Evolutionary conservation across 2,797 vertebrate genomes (phyloP), one percentile per base, ranked within the genome.

Genomic region (Lates japonicus): DNA sequence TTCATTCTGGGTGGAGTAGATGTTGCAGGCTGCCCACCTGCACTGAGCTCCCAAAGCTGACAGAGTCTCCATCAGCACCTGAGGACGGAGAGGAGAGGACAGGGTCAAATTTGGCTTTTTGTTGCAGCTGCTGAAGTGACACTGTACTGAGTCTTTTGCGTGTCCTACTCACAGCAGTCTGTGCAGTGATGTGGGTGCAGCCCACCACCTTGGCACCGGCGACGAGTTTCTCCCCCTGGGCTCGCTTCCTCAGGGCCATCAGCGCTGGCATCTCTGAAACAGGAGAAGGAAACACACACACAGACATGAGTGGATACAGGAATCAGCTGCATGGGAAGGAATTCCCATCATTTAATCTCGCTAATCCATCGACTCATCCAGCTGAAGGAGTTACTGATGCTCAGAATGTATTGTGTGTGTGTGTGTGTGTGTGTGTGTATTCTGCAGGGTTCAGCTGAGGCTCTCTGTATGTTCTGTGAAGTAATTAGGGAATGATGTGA

Each of bases 1-100:
- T 83, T 99, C 98, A 0, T 99, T 99, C 63, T 99, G 98, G 49
- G 98, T 99, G 72, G 98, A 99, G 94, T 99, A 99, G 93, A 99
- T 99, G 94, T 99, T 99, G 89, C 98, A 99, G 17, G 98, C 98
- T 0, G 98, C 98, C 98, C 98, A 99, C 29, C 98, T 93, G 92
- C 98, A 99, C 93, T 99, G 98, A 10, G 98, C 98, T 0, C 98
- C 98, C 90, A 99, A 58, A 2, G 98, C 98, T 0, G 97, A 96
- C 57, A 99, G 95, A 0, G 98, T 99, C 93, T 99, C 98, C 97
- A 99, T 98, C 60, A 99, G 95, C 59, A 99, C 98, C 98, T 99
- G 83, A 54, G 39, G 42, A 48, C 25, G 41, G 10, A 37, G 29
- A 19, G 1, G 37, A 35, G 22, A 29, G 7, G 1, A 11, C 25